These are phyloP conservation scores for Monopterus albus DNA, from an alignment of 2,113 vertebrate species.

Conservation along the genomic window DNA sequence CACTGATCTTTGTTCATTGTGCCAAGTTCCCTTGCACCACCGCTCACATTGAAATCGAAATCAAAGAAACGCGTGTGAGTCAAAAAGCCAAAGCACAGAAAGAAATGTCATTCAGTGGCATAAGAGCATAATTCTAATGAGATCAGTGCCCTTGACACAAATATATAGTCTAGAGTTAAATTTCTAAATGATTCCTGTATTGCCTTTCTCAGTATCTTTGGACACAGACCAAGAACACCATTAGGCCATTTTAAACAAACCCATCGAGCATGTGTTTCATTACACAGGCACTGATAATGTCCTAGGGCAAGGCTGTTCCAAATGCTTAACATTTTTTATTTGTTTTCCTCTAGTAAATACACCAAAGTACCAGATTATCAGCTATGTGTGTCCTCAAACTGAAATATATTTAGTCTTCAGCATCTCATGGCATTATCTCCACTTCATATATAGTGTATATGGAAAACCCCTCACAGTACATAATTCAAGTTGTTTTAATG, in stretches of 20 bases:
- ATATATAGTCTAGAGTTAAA: constrained; percentile 68
- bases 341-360: constrained; percentile 51
- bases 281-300: constrained; percentile 63
- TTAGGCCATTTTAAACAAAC: constrained; percentile 80
- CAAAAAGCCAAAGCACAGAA: constrained; percentile 56
- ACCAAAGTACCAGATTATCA: constrained; percentile 26
- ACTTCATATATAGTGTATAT: not conserved
- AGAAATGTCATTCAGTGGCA: constrained; percentile 38
- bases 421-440: constrained; percentile 1
- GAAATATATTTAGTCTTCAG: not conserved
- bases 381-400: constrained; percentile 23
- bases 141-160: constrained; percentile 73
- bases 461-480: not conserved
- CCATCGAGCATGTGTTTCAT: constrained; percentile 74
- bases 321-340: constrained; percentile 24
- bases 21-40: constrained; percentile 47
- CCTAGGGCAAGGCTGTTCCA: constrained; percentile 17
- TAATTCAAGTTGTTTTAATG: constrained; percentile 8
- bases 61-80: constrained; percentile 60
- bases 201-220: constrained; percentile 70
- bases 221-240: constrained; percentile 79
- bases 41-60: constrained; percentile 51
- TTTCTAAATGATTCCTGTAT: constrained; percentile 70
- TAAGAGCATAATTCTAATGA: constrained; percentile 70
- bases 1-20: constrained; percentile 61